These are phyloP conservation scores for Euclidia mi DNA, from an alignment of 2,888 invertebrate species.

Conservation along the genomic window DNA sequence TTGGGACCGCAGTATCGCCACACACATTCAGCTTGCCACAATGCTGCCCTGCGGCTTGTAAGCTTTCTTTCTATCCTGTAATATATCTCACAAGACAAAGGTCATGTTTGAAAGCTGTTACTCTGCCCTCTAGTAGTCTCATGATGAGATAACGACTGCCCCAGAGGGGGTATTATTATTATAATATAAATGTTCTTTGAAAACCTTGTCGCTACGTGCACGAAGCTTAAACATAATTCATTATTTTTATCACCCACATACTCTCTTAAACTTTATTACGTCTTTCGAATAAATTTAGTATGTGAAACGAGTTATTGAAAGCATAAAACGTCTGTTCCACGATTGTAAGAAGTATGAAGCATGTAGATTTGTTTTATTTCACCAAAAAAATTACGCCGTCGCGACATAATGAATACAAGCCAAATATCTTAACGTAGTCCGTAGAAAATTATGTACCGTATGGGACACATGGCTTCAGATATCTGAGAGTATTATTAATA, in stretches of 20 bases:
- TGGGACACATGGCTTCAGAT: conserved; percentile 20
- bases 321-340: conserved; percentile 54
- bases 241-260: conserved; percentile 38
- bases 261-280: conserved; percentile 40
- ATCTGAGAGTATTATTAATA: neutral
- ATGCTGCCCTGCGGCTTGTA: no score
- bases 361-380: conserved; percentile 52
- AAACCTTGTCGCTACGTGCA: no score
- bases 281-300: conserved; percentile 57
- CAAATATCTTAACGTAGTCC: conserved; percentile 60
- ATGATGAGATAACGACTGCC: no score
- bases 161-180: no score
- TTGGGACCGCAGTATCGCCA: no score
- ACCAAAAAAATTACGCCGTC: conserved; percentile 43
- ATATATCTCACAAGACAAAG: no score
- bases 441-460: conserved; percentile 22
- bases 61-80: no score
- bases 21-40: no score
- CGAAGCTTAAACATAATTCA: conserved; percentile 17
- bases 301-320: conserved; percentile 53
- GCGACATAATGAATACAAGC: conserved; percentile 63
- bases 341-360: conserved; percentile 59
- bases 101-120: no score
- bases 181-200: no score
- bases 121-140: no score